These are phyloP conservation scores for Poeciliopsis turrubarensis DNA, from an alignment of 2,113 vertebrate species.

Conservation along the genomic window DNA sequence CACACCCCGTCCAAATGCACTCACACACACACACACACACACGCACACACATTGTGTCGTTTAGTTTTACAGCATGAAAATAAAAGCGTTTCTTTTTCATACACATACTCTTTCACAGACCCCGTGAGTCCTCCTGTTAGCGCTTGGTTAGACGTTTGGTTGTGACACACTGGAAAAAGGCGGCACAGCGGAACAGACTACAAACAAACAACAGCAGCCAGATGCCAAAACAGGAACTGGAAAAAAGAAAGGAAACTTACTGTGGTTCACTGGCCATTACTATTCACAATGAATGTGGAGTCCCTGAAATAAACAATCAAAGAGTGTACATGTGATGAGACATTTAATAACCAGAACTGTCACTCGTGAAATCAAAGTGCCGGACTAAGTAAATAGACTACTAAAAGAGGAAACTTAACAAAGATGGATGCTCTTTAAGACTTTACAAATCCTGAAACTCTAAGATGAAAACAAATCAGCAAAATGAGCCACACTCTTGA, in stretches of 20 bases:
- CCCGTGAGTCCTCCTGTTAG: constrained; percentile 70
- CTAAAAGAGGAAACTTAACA: background rate
- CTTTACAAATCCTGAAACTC: too few species aligned
- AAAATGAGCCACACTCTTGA: too few species aligned
- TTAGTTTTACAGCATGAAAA: constrained; percentile 5
- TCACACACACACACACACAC: background rate
- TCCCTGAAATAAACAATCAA: background rate
- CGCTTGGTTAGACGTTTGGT: constrained; percentile 58
- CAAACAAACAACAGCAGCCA: constrained; percentile 70
- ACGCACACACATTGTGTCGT: background rate
- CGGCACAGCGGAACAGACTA: constrained; percentile 73
- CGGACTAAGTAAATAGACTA: too few species aligned
- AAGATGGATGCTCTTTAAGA: background rate
- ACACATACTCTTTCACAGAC: constrained; percentile 30
- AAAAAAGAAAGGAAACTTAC: constrained; percentile 5
- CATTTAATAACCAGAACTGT: background rate
- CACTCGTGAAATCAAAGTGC: background rate
- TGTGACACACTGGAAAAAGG: constrained; percentile 65
- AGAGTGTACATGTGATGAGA: background rate
- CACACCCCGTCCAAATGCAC: constrained; percentile 7
- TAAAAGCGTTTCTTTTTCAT: constrained; percentile 5
- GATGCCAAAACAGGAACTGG: constrained; percentile 69
- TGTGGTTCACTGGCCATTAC: background rate
- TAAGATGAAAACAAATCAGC: too few species aligned
- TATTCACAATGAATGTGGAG: background rate